phyloP scores from a whole-genome alignment of 2,888 invertebrate species.

The Sinodicranocentrus sp. region DNA sequence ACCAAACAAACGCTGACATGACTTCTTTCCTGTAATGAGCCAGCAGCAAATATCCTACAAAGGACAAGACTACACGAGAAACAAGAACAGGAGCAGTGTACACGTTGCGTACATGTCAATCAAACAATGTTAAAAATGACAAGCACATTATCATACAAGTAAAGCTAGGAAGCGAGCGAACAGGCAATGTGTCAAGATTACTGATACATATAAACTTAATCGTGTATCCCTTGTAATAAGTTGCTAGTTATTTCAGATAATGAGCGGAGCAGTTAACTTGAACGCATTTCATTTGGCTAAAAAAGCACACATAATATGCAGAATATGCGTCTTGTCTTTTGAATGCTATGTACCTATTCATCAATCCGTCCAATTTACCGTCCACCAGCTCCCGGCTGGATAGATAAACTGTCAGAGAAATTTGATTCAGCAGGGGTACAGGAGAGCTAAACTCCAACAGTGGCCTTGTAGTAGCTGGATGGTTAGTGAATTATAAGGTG shows the following conservation, averaged over 20 bases:
- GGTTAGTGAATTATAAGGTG: neutral
- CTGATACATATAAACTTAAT: constrained; percentile 20
- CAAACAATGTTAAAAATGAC: constrained; percentile 41
- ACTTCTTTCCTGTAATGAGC: neutral
- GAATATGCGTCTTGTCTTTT: neutral
- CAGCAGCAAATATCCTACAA: neutral
- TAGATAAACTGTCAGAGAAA: constrained; percentile 35
- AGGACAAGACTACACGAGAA: constrained; percentile 4
- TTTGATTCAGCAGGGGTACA: too few relatives aligned
- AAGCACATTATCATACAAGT: constrained; percentile 40
- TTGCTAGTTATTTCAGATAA: constrained; percentile 2
- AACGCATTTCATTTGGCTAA: neutral
- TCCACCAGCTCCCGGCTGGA: constrained; percentile 7
- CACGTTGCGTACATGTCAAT: constrained; percentile 40
- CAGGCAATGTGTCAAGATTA: constrained; percentile 4
- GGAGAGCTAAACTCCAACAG: neutral
- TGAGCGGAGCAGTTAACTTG: neutral
- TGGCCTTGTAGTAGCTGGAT: neutral
- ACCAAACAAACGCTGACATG: neutral
- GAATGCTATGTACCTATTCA: too few relatives aligned
- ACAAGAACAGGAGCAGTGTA: constrained; percentile 34
- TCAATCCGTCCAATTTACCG: neutral
- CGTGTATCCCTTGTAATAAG: neutral
- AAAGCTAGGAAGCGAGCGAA: neutral
- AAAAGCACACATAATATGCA: neutral